These are phyloP conservation scores for Drosophila eohydei DNA, from an alignment of 2,888 invertebrate species.

Conservation along the genomic window DNA sequence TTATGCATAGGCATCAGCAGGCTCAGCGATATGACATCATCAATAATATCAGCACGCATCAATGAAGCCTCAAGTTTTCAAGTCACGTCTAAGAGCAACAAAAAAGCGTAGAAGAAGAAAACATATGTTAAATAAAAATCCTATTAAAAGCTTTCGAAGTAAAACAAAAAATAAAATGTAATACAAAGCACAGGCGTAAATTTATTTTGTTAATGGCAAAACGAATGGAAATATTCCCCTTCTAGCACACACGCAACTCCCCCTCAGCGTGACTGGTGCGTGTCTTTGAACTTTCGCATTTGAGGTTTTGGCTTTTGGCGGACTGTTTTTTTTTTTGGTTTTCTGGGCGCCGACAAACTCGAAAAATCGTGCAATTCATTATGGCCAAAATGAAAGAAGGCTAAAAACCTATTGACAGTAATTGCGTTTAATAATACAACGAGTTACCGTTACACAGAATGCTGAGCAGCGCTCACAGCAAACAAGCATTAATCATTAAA, in stretches of 20 bases:
- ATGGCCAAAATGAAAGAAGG: conserved; percentile 44
- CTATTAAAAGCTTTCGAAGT: conserved; percentile 70
- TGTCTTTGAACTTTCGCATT: conserved; percentile 75
- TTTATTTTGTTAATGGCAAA: conserved; percentile 66
- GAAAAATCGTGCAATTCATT: conserved; percentile 71
- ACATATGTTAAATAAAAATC: conserved; percentile 76
- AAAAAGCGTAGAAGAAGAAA: conserved; percentile 16
- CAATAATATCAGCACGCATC: conserved; percentile 50
- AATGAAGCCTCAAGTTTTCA: conserved; percentile 48
- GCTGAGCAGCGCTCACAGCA: conserved; percentile 46
- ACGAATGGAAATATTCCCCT: conserved; percentile 24
- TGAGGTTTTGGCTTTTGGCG: conserved; percentile 23
- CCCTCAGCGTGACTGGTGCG: conserved; percentile 24
- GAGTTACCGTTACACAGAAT: conserved; percentile 66
- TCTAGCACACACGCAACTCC: conserved; percentile 3
- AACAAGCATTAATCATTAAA: conserved; percentile 71
- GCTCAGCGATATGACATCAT: conserved; percentile 58
- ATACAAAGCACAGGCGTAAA: conserved; percentile 26
- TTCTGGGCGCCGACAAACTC: conserved; percentile 21
- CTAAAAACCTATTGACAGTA: conserved; percentile 68
- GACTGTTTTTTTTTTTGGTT: conserved; percentile 6
- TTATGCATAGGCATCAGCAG: conserved; percentile 16
- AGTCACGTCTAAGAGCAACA: conserved; percentile 42
- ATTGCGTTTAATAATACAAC: conserved; percentile 72
- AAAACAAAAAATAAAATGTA: conserved; percentile 25